Base-by-base conservation (phyloP, 2,888 invertebrate genomes). In the Syrphus vitripennis region DNA sequence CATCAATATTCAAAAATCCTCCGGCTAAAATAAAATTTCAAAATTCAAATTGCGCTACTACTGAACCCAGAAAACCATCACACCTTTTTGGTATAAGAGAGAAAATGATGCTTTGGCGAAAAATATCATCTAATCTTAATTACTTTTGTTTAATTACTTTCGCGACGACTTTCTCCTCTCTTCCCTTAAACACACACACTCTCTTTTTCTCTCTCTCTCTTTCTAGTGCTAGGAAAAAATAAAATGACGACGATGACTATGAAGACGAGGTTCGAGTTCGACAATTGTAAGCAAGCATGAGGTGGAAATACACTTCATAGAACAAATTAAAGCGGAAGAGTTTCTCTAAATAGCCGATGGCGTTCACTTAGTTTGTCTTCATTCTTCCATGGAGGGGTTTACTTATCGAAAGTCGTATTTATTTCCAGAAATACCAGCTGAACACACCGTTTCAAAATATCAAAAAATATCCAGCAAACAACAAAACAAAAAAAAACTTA, bases 91-190 rank as follows among this genome's bases (percentile, higher is more conserved):
- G 19, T 71, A 67, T 26, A 61, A 4, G 10, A 19, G 31, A 65
- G n/a, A 67, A 80, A n/a, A n/a, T n/a, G n/a, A 34, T 76, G 76
- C 59, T 75, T 74, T 45, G 31, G 21, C 61, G 55, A 74, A 81
- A 74, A 82, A 81, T 78, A 79, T 77, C 77, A 74, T 86, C 89
- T 91, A 91, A 92, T 91, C 91, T 92, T 91, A 91, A 92, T 91
- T 91, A 91, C 91, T 92, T 92, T 91, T 91, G 92, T 91, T 92
- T 91, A 92, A 91, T 92, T 92, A 91, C 92, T 91, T 91, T 91
- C 90, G 90, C 90, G 90, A 88, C 89, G 82, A 86, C 86, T 86
- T 86, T 78, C 63, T 70, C 57, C 77, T 74, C 80, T 19, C 10
- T 71, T 45, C 59, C 42, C 42, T 16, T 40, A 74, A 57, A 86